Evolutionary conservation across 2,888 invertebrate species (phyloP).

Genomic region (Melieria picta): DNA sequence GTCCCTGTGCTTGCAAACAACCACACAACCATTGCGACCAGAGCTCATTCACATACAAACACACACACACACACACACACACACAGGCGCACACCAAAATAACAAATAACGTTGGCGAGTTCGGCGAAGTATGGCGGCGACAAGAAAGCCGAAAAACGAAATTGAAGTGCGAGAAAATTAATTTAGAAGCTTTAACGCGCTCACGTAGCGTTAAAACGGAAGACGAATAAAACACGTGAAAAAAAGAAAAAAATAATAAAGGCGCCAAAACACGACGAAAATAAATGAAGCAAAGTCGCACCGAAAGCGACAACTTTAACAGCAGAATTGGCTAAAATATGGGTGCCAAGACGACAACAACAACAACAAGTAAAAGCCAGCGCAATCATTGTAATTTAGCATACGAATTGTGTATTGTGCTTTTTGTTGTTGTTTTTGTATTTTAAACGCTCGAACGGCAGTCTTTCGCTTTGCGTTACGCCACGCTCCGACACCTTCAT

Average conservation of each 20-base stretch:
- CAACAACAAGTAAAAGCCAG: slow-evolving; percentile 8
- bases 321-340: slow-evolving; percentile 19
- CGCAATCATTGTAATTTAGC: slow-evolving; percentile 21
- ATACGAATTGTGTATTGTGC: background rate
- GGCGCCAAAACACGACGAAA: slow-evolving; percentile 1
- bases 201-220: slow-evolving; percentile 32
- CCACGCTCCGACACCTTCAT: slow-evolving; percentile 22
- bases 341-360: background rate
- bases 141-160: background rate
- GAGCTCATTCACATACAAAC: no score
- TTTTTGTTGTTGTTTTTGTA: background rate
- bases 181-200: slow-evolving; percentile 34
- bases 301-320: slow-evolving; percentile 14
- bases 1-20: no score
- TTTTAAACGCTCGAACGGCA: no score
- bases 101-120: no score
- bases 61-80: no score
- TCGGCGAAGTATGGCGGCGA: no score
- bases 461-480: slow-evolving; percentile 3
- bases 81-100: no score
- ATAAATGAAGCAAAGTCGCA: slow-evolving; percentile 1
- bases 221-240: background rate
- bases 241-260: background rate
- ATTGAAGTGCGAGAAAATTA: slow-evolving; percentile 35
- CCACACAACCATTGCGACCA: no score